These are phyloP conservation scores for Tipula helvola DNA, from an alignment of 2,888 invertebrate genomes.

Conservation along the genomic window DNA sequence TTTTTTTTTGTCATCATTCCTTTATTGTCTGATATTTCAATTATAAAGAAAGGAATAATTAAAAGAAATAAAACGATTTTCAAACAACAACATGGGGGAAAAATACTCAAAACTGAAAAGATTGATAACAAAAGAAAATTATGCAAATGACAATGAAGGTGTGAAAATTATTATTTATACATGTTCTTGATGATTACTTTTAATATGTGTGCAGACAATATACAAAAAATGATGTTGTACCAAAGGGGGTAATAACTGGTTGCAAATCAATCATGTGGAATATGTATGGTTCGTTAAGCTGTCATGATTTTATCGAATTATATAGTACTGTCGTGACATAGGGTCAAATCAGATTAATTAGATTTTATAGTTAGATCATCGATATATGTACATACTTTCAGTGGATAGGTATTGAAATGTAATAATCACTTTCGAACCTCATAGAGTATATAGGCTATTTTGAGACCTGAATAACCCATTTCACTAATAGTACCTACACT, in stretches of 20 bases:
- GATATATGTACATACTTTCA: neutral
- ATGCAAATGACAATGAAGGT: neutral
- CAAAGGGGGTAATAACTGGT: neutral
- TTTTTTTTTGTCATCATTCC: neutral
- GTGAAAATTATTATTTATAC: neutral
- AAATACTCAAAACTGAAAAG: neutral
- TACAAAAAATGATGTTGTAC: neutral
- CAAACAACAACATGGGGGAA: neutral
- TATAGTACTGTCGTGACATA: neutral
- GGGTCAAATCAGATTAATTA: too few species aligned
- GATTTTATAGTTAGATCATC: neutral
- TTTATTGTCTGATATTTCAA: constrained; percentile 4
- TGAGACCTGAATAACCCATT: neutral
- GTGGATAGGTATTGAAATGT: neutral
- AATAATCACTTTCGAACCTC: neutral
- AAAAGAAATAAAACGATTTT: neutral
- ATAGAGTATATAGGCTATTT: neutral
- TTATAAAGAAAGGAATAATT: neutral
- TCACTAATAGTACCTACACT: neutral
- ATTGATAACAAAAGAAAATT: constrained; percentile 4
- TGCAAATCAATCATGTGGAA: neutral
- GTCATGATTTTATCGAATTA: neutral
- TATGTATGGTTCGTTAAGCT: neutral
- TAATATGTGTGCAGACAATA: neutral
- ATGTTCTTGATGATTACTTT: neutral